Evolutionary conservation across 2,797 vertebrate species (phyloP), one percentile per base, ranked within the genome.

Genomic region (Taenioides sp.): DNA sequence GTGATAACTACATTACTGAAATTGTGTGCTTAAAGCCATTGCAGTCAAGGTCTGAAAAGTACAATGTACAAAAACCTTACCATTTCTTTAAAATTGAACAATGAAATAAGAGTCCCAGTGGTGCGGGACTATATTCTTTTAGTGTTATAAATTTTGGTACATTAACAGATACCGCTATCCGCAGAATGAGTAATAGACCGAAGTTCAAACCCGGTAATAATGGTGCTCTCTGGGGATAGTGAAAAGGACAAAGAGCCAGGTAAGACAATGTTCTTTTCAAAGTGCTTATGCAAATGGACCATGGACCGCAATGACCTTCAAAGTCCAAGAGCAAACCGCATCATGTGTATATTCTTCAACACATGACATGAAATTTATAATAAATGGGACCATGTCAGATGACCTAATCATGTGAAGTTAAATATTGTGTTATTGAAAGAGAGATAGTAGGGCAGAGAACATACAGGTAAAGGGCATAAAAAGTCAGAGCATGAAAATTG

Each of bases 291-390:
- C 75, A 90, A 91, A 92, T 91, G 67, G 75, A 0, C 63, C 80
- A 86, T 72, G 80, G 76, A 87, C 86, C 83, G 78, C 79, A 87
- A 88, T 88, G 87, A 90, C 88, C 88, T 91, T 91, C 84, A 87
- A 70, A 78, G 70, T 84, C 87, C 79, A 80, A 85, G 82, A 80
- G 85, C 80, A 84, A 87, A 83, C 80, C 77, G 76, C 55, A 86
- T 81, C 65, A 84, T 88, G 81, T 86, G 79, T 89, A 80, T 86
- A 86, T 90, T 89, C 73, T 82, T 87, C 75, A 82, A 79, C 73
- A 83, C 77, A 87, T 87, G 47, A 87, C 84, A 85, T 65, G 7
- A 47, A 25, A 65, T 47, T 84, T 65, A 25, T 47, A 16, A 47
- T 47, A 47, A 64, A 25, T 25, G 5, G 12, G 62, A 43, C 5